Conservation (phyloP, 2,113 vertebrate species). For the Holacanthus passer region DNA sequence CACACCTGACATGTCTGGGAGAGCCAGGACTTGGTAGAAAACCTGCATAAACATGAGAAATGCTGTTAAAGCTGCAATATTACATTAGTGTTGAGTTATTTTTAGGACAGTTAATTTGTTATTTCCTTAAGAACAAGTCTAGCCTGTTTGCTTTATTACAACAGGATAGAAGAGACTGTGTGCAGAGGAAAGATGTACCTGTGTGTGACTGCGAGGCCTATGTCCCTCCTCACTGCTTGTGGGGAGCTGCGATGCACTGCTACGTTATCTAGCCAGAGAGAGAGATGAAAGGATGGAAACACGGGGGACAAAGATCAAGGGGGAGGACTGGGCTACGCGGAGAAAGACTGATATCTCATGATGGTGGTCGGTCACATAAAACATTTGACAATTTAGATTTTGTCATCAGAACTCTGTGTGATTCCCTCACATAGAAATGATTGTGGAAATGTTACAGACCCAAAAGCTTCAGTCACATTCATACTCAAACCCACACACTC, state of each 20-base stretch:
- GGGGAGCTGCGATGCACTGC: conserved; percentile 92
- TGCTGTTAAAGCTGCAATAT: background rate
- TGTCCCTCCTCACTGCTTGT: conserved; percentile 93
- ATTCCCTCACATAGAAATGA: background rate
- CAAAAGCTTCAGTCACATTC: background rate
- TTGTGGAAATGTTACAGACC: background rate
- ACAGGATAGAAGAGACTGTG: background rate
- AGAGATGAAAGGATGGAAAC: conserved; percentile 24
- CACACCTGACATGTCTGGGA: conserved; percentile 99
- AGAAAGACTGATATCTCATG: background rate
- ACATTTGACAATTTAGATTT: background rate
- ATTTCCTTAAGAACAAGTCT: background rate
- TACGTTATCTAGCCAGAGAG: conserved; percentile 79
- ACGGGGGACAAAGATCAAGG: background rate
- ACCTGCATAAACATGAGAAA: conserved; percentile 81
- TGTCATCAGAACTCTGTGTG: background rate
- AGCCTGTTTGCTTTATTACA: background rate
- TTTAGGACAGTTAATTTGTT: too few species aligned
- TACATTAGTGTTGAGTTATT: background rate
- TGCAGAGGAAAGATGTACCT: conserved; percentile 81
- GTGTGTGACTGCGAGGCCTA: conserved; percentile 95
- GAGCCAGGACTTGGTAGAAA: conserved; percentile 98
- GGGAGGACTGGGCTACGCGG: background rate
- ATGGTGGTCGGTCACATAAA: background rate
- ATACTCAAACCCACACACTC: background rate